These are phyloP conservation scores for Polietes domitor DNA, from an alignment of 2,888 invertebrate species.

Conservation along the genomic window DNA sequence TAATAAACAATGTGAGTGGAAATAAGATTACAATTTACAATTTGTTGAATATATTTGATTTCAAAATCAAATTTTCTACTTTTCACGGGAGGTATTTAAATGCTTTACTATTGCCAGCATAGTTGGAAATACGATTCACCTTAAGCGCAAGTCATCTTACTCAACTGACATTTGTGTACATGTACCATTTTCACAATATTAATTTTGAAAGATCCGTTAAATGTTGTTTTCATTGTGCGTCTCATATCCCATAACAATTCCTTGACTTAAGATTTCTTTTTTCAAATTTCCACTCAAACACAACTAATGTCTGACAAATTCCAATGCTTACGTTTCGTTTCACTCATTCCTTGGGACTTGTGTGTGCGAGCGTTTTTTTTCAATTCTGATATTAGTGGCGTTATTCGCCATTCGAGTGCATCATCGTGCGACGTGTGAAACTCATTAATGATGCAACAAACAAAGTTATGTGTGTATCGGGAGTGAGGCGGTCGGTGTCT, in stretches of 20 bases:
- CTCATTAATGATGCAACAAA: constrained; percentile 59
- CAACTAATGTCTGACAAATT: not conserved
- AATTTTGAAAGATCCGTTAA: not conserved
- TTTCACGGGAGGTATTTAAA: too few species aligned
- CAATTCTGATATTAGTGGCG: constrained; percentile 5
- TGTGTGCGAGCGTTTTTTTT: not conserved
- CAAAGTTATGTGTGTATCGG: constrained; percentile 22
- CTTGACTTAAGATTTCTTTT: too few species aligned
- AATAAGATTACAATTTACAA: too few species aligned
- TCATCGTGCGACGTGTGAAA: constrained; percentile 39
- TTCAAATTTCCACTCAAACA: not conserved
- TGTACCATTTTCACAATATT: too few species aligned
- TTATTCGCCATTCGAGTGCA: not conserved
- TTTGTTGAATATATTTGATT: too few species aligned
- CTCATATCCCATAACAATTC: not conserved
- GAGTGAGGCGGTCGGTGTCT: not conserved
- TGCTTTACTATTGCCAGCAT: too few species aligned
- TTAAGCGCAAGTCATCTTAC: too few species aligned
- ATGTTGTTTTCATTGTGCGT: not conserved
- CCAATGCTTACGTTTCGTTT: not conserved
- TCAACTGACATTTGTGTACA: too few species aligned
- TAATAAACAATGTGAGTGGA: too few species aligned
- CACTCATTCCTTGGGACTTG: not conserved
- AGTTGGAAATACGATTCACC: too few species aligned
- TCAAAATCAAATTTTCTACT: too few species aligned